Conservation (phyloP, 1,140 invertebrate species). For the Drosophila ananassae region DNA sequence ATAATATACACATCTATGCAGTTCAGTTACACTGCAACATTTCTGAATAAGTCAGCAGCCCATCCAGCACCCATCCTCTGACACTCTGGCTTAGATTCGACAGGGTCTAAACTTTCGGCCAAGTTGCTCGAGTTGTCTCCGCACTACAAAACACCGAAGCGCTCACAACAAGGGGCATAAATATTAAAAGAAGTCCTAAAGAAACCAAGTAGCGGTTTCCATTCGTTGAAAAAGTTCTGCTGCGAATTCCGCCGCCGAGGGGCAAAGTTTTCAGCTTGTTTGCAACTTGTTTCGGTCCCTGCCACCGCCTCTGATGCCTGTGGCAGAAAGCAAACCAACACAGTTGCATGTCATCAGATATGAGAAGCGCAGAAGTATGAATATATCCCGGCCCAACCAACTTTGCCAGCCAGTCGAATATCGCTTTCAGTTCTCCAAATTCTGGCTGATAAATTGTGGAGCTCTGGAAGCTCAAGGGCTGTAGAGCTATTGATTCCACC, state of each 20-base stretch:
- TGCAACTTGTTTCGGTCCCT: conserved; percentile 69
- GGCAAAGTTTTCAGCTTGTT: conserved; percentile 67
- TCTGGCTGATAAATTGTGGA: not conserved
- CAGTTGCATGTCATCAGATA: conserved; percentile 47
- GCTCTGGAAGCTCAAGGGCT: not conserved
- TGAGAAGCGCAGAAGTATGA: conserved; percentile 24
- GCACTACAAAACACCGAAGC: conserved; percentile 51
- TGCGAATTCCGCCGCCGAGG: conserved; percentile 47
- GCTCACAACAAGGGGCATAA: conserved; percentile 27
- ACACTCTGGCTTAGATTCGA: conserved; percentile 37
- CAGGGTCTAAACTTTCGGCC: conserved; percentile 43
- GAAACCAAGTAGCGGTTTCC: conserved; percentile 57
- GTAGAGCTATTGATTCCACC: not conserved
- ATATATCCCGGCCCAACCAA: conserved; percentile 18
- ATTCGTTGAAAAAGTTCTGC: conserved; percentile 48
- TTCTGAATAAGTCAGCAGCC: not conserved
- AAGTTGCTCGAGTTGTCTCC: conserved; percentile 39
- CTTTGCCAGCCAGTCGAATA: conserved; percentile 10
- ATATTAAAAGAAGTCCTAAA: conserved; percentile 49
- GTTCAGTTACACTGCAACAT: conserved; percentile 34
- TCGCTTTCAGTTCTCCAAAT: not conserved
- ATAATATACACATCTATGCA: conserved; percentile 54
- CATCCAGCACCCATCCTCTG: too few species aligned
- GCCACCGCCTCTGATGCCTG: not conserved
- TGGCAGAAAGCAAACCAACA: conserved; percentile 11